Evolutionary conservation across 2,113 vertebrate species (phyloP), one percentile per base, ranked within the genome.

Genomic region (Sinocyclocheilus anshuiensis): DNA sequence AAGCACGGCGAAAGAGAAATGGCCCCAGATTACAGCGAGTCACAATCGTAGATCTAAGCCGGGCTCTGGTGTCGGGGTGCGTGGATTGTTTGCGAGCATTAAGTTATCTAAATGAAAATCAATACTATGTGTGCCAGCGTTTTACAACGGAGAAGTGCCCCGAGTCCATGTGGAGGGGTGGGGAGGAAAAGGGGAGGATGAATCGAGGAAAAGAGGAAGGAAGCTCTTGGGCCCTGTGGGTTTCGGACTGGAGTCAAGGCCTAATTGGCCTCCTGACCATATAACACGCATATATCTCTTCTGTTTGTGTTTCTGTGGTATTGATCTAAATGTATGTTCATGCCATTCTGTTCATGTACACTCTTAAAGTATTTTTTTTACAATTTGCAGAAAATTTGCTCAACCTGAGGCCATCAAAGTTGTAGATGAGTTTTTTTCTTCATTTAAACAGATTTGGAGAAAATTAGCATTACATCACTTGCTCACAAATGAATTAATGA

Each of bases 51-150:
- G 94, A 96, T 97, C 95, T 94, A 94, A 94, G 95, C 94, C 93
- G 93, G 94, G 92, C 92, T 93, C 94, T 36, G 85, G 96, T 95
- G 94, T 94, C 94, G 95, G 94, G 80, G 95, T 87, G 94, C 94
- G 92, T 92, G 94, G 95, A 96, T 95, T 96, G 95, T 97, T 96
- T 95, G 94, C 92, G 95, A 96, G 96, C 95, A 97, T 97, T 98
- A 98, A 98, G 97, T 96, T 98, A 97, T 99, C 96, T 98, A 98
- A 98, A 98, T 98, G 97, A 97, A 98, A 98, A 98, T 98, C 97
- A 96, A 98, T 98, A 97, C 95, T 95, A 91, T 95, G 93, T 95
- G 96, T 96, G 95, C 95, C 95, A 94, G 94, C 94, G 93, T 95
- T 85, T 96, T 94, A 95, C 95, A 95, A 93, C 94, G 92, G 94